A percentile compares a stretch with the other conserved stretches of the same genome.
These are phyloP conservation scores for Saturnia pavonia DNA, from an alignment of 2,888 invertebrate genomes.

Conservation along the genomic window DNA sequence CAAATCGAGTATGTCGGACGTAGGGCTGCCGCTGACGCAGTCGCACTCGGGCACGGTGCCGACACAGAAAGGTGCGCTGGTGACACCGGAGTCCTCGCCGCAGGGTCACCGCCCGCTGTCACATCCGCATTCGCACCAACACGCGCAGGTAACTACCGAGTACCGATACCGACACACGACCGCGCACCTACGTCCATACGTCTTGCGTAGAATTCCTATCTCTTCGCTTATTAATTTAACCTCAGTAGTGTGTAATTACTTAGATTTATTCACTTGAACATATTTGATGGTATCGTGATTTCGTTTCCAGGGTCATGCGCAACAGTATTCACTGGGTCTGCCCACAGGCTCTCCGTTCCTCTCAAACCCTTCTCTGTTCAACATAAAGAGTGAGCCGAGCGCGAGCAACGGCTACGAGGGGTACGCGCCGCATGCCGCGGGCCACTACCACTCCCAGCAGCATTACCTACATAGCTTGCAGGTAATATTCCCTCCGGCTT, in stretches of 20 bases:
- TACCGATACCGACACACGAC: too few species aligned
- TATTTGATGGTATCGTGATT: not conserved
- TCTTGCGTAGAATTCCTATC: not conserved
- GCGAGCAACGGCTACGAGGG: constrained; percentile 53
- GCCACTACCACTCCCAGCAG: constrained; percentile 73
- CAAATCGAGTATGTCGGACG: constrained; percentile 72
- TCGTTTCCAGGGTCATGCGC: constrained; percentile 16
- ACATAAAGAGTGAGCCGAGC: constrained; percentile 75
- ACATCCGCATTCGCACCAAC: constrained; percentile 65
- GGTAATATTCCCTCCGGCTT: too few species aligned
- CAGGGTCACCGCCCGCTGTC: constrained; percentile 67
- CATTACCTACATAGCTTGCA: constrained; percentile 82
- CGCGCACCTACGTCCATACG: too few species aligned
- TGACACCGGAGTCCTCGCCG: constrained; percentile 30
- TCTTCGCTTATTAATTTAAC: not conserved
- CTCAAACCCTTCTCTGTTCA: constrained; percentile 65
- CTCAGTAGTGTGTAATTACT: too few species aligned
- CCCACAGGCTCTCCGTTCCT: constrained; percentile 53
- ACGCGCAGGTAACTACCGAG: constrained; percentile 44
- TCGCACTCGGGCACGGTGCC: constrained; percentile 43
- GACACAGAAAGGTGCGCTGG: constrained; percentile 45
- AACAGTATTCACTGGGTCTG: constrained; percentile 50
- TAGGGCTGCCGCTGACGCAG: constrained; percentile 65
- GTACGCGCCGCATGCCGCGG: constrained; percentile 53
- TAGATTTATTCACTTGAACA: too few species aligned